phyloP scores from a whole-genome alignment of 2,888 invertebrate genomes.

The Dexiosoma caninum region DNA sequence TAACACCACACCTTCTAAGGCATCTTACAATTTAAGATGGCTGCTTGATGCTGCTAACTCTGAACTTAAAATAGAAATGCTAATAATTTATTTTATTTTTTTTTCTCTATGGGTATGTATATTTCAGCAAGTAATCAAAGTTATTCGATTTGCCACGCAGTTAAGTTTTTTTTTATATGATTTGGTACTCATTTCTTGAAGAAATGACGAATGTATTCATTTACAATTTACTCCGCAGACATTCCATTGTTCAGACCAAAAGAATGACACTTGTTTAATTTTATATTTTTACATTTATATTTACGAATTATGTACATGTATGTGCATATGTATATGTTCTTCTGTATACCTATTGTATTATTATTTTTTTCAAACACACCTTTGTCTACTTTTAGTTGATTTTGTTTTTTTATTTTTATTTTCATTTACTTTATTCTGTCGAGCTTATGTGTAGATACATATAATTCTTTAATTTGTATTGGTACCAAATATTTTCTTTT shows the following conservation, averaged over 20 bases:
- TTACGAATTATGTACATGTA: neutral
- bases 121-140: neutral
- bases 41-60: slow-evolving; percentile 42
- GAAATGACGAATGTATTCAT: slow-evolving; percentile 10
- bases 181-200: neutral
- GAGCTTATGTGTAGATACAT: neutral
- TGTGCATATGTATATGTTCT: neutral
- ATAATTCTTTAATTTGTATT: slow-evolving; percentile 45
- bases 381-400: slow-evolving; percentile 43
- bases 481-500: slow-evolving; percentile 41
- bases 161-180: slow-evolving; percentile 17
- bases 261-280: slow-evolving; percentile 53
- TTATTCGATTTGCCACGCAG: slow-evolving; percentile 51
- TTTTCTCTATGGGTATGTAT: neutral
- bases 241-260: slow-evolving; percentile 46
- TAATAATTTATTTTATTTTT: slow-evolving; percentile 11
- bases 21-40: slow-evolving; percentile 57
- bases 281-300: slow-evolving; percentile 8
- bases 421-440: slow-evolving; percentile 27
- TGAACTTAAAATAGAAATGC: slow-evolving; percentile 19
- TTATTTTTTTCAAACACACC: slow-evolving; percentile 56
- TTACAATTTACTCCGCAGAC: slow-evolving; percentile 38
- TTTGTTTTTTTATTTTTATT: slow-evolving; percentile 34
- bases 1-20: slow-evolving; percentile 58
- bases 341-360: slow-evolving; percentile 17